phyloP scores from a whole-genome alignment of 2,797 vertebrate genomes.

The Cryptoblepharus egeriae region DNA sequence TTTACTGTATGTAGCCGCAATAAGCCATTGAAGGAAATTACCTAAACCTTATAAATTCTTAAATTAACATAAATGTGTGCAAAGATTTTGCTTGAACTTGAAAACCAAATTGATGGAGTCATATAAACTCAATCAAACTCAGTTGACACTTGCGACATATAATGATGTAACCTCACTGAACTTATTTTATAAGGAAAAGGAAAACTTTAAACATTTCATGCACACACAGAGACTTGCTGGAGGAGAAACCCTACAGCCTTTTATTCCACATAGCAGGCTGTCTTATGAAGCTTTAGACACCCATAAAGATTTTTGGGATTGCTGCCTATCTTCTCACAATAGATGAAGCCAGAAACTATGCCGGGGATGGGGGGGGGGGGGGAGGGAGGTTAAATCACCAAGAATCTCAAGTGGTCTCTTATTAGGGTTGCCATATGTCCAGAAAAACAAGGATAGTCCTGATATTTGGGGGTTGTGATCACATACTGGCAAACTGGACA shows the following conservation, averaged over 20 bases:
- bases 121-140: neutral
- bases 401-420: neutral
- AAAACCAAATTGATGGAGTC: constrained; percentile 24
- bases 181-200: neutral
- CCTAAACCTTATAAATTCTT: neutral
- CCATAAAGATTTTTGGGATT: neutral
- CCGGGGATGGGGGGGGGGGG: neutral
- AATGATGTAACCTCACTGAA: neutral
- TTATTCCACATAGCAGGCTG: neutral
- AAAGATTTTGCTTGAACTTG: constrained; percentile 18
- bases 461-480: too few relatives aligned
- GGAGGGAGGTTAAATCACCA: neutral
- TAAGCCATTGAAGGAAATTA: constrained; percentile 5
- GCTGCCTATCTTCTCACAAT: neutral
- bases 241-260: neutral
- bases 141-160: neutral
- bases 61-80: rapidly evolving
- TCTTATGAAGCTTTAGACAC: neutral
- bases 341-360: too few relatives aligned
- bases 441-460: too few relatives aligned
- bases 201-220: neutral
- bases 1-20: neutral
- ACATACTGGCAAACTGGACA: too few relatives aligned
- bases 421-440: too few relatives aligned
- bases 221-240: too few relatives aligned